These are phyloP conservation scores for Platyscelio sp. DNA, from an alignment of 2,888 invertebrate genomes.

Conservation along the genomic window DNA sequence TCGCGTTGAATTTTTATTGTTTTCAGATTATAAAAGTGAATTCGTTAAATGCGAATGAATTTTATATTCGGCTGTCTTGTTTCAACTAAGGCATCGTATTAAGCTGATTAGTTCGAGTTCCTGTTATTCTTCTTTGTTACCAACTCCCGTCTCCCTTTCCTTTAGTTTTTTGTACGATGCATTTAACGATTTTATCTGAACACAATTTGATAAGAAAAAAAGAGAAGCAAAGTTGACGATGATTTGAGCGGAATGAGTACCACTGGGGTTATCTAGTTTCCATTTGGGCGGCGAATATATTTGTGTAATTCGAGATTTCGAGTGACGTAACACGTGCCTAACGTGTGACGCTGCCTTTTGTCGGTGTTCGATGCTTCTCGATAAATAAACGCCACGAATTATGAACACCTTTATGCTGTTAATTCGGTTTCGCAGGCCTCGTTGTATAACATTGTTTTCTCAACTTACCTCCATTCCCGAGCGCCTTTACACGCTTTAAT, in stretches of 20 bases:
- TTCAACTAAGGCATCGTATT: too few relatives aligned
- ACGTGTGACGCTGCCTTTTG: slow-evolving; percentile 62
- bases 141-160: too few relatives aligned
- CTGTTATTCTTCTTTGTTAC: too few relatives aligned
- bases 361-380: slow-evolving; percentile 62
- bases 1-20: too few relatives aligned
- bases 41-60: too few relatives aligned
- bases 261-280: slow-evolving; percentile 68
- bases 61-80: too few relatives aligned
- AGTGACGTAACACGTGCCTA: slow-evolving; percentile 67
- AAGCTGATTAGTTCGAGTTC: too few relatives aligned
- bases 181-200: too few relatives aligned
- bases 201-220: too few relatives aligned
- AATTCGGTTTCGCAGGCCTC: slow-evolving; percentile 45
- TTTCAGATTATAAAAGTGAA: too few relatives aligned
- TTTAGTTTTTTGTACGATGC: too few relatives aligned
- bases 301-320: slow-evolving; percentile 68
- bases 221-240: too few relatives aligned
- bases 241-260: slow-evolving; percentile 18
- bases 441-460: slow-evolving; percentile 57
- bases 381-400: slow-evolving; percentile 65
- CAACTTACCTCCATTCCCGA: slow-evolving; percentile 18
- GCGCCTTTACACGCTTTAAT: slow-evolving; percentile 42
- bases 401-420: slow-evolving; percentile 56
- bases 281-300: slow-evolving; percentile 61